phyloP scores from a whole-genome alignment of 1,140 invertebrate species.

The Drosophila fuyamai region DNA sequence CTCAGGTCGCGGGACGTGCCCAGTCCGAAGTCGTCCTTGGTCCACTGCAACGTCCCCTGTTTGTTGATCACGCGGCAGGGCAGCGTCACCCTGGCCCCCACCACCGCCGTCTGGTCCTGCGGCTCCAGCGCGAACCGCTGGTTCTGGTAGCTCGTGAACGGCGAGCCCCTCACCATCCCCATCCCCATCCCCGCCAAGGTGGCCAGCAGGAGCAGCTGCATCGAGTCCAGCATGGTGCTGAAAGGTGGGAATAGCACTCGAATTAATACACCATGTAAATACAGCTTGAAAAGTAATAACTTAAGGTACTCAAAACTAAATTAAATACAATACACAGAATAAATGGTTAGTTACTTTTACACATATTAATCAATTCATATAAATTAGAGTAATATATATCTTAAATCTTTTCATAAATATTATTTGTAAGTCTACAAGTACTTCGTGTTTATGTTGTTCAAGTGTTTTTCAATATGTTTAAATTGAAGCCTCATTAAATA shows the following conservation, averaged over 20 bases:
- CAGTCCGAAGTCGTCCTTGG: slow-evolving; percentile 93
- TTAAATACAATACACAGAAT: too few species aligned
- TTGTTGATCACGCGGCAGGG: slow-evolving; percentile 91
- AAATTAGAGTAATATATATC: too few species aligned
- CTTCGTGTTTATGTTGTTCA: too few species aligned
- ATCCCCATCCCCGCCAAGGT: not conserved
- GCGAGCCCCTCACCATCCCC: slow-evolving; percentile 34
- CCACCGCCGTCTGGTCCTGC: slow-evolving; percentile 91
- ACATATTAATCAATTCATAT: too few species aligned
- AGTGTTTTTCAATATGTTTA: too few species aligned
- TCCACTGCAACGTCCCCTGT: slow-evolving; percentile 92
- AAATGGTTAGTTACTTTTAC: too few species aligned
- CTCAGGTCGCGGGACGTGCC: slow-evolving; percentile 91
- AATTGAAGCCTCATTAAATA: too few species aligned
- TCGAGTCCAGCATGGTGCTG: slow-evolving; percentile 4
- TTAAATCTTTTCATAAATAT: too few species aligned
- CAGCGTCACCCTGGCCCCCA: slow-evolving; percentile 89
- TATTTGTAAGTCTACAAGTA: too few species aligned
- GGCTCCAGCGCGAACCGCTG: slow-evolving; percentile 93
- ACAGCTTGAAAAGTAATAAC: too few species aligned
- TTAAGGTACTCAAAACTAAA: not conserved
- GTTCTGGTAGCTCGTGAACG: slow-evolving; percentile 83
- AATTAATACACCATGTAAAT: not conserved
- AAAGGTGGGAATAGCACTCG: not conserved
- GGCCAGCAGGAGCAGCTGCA: slow-evolving; percentile 22